Evolutionary conservation across 2,888 invertebrate species (phyloP).

Genomic region (Bedellia somnulentella): DNA sequence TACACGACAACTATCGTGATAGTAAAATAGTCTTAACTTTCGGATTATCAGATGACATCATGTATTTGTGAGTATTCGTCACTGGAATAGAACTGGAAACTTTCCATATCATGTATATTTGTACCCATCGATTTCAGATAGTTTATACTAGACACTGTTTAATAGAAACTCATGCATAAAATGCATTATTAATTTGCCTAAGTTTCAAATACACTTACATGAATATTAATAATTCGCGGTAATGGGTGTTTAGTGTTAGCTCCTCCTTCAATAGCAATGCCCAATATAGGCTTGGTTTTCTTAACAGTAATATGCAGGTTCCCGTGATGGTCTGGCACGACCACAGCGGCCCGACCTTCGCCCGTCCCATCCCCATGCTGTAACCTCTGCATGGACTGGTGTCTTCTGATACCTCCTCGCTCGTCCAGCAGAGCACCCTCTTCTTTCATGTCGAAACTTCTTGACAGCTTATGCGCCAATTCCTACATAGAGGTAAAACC

Average conservation of each 20-base stretch:
- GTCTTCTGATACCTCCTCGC: conserved; percentile 67
- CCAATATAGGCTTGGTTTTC: conserved; percentile 92
- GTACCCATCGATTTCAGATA: too few relatives aligned
- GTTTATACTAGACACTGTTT: too few relatives aligned
- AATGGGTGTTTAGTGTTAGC: conserved; percentile 93
- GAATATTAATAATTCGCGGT: conserved; percentile 94
- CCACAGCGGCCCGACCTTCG: conserved; percentile 61
- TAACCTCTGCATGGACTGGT: conserved; percentile 78
- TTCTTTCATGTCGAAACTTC: conserved; percentile 89
- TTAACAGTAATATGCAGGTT: conserved; percentile 87
- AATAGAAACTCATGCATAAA: too few relatives aligned
- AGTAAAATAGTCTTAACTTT: too few relatives aligned
- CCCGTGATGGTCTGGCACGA: conserved; percentile 84
- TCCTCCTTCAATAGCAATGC: conserved; percentile 96
- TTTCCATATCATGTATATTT: too few relatives aligned
- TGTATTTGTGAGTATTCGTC: too few relatives aligned
- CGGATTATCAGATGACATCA: too few relatives aligned
- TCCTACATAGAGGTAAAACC: conserved; percentile 70
- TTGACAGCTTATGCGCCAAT: conserved; percentile 82
- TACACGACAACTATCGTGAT: too few relatives aligned
- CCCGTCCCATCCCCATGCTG: conserved; percentile 57
- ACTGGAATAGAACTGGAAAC: too few relatives aligned
- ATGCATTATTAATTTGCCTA: too few relatives aligned
- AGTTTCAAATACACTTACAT: conserved; percentile 81
- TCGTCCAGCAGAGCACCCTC: conserved; percentile 73